A percentile compares a stretch with the other conserved stretches of the same genome.
These are phyloP conservation scores for Lacerta viridis DNA, from an alignment of 2,797 vertebrate species.

Conservation along the genomic window DNA sequence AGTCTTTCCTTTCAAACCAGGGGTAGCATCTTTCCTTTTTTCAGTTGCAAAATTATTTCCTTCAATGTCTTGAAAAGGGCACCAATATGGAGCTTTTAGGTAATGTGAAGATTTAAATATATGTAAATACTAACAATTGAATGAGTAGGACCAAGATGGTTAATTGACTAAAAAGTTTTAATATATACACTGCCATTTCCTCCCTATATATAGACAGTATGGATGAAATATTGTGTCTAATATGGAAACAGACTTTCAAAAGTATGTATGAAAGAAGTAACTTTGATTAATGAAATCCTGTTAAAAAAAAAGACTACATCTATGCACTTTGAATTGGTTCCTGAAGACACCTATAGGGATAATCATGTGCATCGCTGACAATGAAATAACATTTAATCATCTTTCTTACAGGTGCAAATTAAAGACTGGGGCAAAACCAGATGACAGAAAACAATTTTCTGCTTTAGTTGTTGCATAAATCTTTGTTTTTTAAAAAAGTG, in stretches of 20 bases:
- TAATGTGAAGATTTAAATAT: not conserved
- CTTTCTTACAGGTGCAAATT: not conserved
- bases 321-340: not conserved
- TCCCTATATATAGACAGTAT: not conserved
- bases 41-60: not conserved
- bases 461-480: conserved; percentile 38
- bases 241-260: not conserved
- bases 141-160: not conserved
- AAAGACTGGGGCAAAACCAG: not conserved
- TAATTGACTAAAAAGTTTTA: not conserved
- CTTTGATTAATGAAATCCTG: not conserved
- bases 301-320: not conserved
- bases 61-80: not conserved
- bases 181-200: not conserved
- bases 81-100: not conserved
- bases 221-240: not conserved
- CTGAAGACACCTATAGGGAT: conserved; percentile 28
- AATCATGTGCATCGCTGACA: conserved; percentile 15
- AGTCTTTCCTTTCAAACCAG: not conserved
- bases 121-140: not conserved
- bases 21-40: not conserved
- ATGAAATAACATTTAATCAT: conserved; percentile 16
- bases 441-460: not conserved
- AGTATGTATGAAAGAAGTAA: not conserved
- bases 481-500: not conserved